Evolutionary conservation across 1,140 invertebrate genomes (phyloP), one percentile per base, ranked within the genome.

Genomic region (Oryctes rhinoceros): DNA sequence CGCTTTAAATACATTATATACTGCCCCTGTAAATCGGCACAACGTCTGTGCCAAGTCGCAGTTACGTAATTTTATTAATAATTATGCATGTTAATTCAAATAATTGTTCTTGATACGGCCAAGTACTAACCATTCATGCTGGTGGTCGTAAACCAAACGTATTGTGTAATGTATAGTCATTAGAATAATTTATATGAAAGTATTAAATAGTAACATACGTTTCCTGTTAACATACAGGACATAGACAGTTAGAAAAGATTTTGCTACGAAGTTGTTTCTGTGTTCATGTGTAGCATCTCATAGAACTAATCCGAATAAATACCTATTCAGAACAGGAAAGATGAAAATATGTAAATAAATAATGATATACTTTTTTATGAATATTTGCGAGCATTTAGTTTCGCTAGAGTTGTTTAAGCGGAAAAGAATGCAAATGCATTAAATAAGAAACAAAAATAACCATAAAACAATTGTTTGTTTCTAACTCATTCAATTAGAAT

Each of bases 11-110:
- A 71, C 53, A 59, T 59, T 59, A 59, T 59, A 59, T 18, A 59
- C 18, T 20, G 65, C 65, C 18, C 53, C 53, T 59, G 15, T 59
- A 59, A 59, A 59, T n/a, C 65, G 24, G 24, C 18, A 35, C 24
- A 71, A 35, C 13, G 24, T 71, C 18, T 71, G 13, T 53, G n/a
- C 49, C 49, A 53, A 30, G 11, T 53, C 18, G 24, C 24, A 9
- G 18, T 67, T 67, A 30, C 10, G 62, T 30, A 71, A 71, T 71
- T 71, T 71, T 71, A 71, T 71, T 71, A 71, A 30, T 30, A 30
- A 71, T 71, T 71, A 71, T 71, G 65, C 65, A 71, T 71, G 65
- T 71, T 71, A 24, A 71, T 71, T 71, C 65, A 24, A 24, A 71
- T 71, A 71, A 71, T 71, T 71, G 24, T 71, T 71, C 35, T 71